A percentile compares a stretch with the other conserved stretches of the same genome.
phyloP scores from a whole-genome alignment of 1,140 invertebrate genomes.

The Drosophila oshimai region DNA sequence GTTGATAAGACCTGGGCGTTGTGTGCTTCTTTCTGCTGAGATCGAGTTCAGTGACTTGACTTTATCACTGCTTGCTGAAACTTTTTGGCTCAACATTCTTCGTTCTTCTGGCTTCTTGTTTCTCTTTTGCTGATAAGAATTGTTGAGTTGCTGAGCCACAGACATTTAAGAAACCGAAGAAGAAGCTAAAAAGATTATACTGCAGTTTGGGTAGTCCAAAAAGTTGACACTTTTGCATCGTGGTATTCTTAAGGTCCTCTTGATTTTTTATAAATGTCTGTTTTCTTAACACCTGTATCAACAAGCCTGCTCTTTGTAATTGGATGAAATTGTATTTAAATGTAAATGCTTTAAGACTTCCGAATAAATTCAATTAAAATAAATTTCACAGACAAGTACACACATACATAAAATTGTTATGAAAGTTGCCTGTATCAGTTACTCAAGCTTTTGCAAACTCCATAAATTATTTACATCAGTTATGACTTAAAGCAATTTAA shows the following conservation, averaged over 20 bases:
- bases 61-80: conserved; percentile 37
- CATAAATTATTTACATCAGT: not conserved
- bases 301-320: too few relatives aligned
- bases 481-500: not conserved
- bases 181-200: not conserved
- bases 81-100: conserved; percentile 30
- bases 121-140: conserved; percentile 10
- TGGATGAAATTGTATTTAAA: too few relatives aligned
- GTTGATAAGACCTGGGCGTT: conserved; percentile 32
- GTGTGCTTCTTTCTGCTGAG: conserved; percentile 22
- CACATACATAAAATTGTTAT: not conserved
- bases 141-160: not conserved
- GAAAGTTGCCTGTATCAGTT: not conserved
- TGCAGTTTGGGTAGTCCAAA: not conserved
- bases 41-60: conserved; percentile 42
- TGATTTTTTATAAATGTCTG: too few relatives aligned
- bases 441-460: not conserved
- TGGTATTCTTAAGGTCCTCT: too few relatives aligned
- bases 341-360: not conserved
- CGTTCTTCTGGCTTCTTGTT: conserved; percentile 9
- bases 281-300: too few relatives aligned
- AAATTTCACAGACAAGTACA: too few relatives aligned
- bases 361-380: not conserved
- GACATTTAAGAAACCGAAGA: not conserved
- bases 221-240: too few relatives aligned